Evolutionary conservation across 2,888 invertebrate species (phyloP), one percentile per base, ranked within the genome.

Genomic region (Prosapia bicincta): DNA sequence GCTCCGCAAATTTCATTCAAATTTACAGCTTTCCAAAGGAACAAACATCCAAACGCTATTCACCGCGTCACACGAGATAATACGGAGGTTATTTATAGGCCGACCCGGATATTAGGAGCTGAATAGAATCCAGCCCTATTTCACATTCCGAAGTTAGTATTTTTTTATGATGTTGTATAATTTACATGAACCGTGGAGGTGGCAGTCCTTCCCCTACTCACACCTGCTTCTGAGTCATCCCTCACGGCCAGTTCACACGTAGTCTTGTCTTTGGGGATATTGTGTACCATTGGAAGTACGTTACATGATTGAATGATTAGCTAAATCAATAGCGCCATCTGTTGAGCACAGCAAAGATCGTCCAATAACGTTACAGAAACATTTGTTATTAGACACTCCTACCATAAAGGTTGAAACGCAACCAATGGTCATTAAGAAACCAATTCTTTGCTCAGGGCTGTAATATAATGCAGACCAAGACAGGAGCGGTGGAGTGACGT

Each of bases 161-260:
- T 54, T 54, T 54, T 54, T 54, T 54, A 54, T 54, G 54, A 54
- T 54, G 54, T 54, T 54, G 54, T 54, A 54, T 54, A 54, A 54
- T 54, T 54, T 54, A 54, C 54, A 54, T 54, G 54, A 54, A 20
- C 20, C 20, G 54, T 20, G 54, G 54, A 54, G 54, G 54, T 54
- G 54, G 54, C 54, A 20, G 3, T 20, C 20, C 7, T 20, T 9
- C 54, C 54, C 54, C 13, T 54, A 20, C 20, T 54, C 54, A 13
- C 54, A 54, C 54, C 54, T 54, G 54, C 54, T 20, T 20, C 20
- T 54, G 54, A 54, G 20, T 54, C 54, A 54, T 54, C n/a, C 54
- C 2, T 5, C n/a, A 9, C 1, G 54, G 20, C 13, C 9, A 9
- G 54, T 54, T 54, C 54, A 54, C 54, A 54, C 6, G 54, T 54